phyloP scores from a whole-genome alignment of 2,113 vertebrate species.

The Thamnophis sirtalis region DNA sequence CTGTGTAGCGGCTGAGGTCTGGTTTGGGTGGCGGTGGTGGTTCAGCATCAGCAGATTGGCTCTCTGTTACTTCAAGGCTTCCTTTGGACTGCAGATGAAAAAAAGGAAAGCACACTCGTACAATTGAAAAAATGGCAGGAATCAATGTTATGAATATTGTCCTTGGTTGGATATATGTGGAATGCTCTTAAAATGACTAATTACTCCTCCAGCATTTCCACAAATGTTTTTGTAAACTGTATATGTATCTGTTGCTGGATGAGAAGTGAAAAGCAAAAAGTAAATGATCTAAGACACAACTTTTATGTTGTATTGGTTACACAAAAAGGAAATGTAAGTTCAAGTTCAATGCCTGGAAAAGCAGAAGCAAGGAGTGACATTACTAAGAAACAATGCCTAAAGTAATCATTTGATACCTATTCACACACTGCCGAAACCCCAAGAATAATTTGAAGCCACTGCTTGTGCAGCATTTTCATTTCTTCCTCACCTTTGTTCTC shows the following conservation, averaged over 20 bases:
- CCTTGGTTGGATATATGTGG: background rate
- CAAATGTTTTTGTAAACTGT: fast-evolving
- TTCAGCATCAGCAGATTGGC: constrained; percentile 92
- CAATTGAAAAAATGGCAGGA: constrained; percentile 20
- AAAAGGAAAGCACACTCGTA: constrained; percentile 24
- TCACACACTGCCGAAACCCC: constrained; percentile 39
- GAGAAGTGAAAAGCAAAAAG: background rate
- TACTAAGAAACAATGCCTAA: background rate
- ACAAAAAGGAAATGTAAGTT: background rate
- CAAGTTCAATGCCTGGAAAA: background rate
- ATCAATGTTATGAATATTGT: background rate
- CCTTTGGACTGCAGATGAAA: constrained; percentile 81
- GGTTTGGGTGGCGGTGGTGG: constrained; percentile 94
- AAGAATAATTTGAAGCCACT: constrained; percentile 28
- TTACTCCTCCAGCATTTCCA: background rate
- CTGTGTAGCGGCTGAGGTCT: constrained; percentile 86
- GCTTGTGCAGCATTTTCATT: constrained; percentile 9
- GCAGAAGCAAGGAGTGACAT: background rate
- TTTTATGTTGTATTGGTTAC: constrained; percentile 9
- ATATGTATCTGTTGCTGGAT: fast-evolving
- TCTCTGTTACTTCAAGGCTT: constrained; percentile 91
- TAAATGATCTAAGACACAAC: fast-evolving
- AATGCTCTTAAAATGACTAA: fast-evolving
- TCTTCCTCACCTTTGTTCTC: constrained; percentile 80
- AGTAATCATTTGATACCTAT: constrained; percentile 56